These are phyloP conservation scores for Monomorium pharaonis DNA, from an alignment of 1,140 invertebrate species.

Conservation along the genomic window DNA sequence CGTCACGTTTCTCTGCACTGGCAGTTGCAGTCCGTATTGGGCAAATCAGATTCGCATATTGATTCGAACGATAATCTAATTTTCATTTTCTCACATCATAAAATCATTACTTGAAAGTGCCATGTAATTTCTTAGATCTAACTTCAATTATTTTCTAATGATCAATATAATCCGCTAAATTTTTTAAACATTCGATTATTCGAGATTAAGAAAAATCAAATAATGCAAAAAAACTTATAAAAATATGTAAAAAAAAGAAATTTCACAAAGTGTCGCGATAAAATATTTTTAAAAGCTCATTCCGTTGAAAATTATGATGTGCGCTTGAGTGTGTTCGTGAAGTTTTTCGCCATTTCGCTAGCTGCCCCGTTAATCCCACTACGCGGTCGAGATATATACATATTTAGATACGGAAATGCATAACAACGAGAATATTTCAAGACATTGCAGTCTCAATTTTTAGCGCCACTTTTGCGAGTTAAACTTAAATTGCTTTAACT, in stretches of 20 bases:
- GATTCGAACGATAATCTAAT: constrained; percentile 28
- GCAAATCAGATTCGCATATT: not conserved
- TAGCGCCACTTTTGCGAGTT: constrained; percentile 40
- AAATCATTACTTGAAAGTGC: not conserved
- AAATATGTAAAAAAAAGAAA: constrained; percentile 8
- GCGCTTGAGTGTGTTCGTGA: constrained; percentile 50
- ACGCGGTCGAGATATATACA: constrained; percentile 55
- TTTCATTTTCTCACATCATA: not conserved
- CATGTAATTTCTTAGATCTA: not conserved
- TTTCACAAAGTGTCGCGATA: constrained; percentile 11
- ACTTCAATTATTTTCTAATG: not conserved
- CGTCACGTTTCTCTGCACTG: constrained; percentile 15
- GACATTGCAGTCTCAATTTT: constrained; percentile 48
- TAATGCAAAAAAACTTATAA: not conserved
- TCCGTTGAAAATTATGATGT: constrained; percentile 35
- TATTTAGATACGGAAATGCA: constrained; percentile 72
- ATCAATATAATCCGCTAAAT: not conserved
- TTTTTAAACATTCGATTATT: not conserved
- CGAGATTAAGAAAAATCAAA: not conserved
- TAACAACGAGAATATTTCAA: constrained; percentile 68
- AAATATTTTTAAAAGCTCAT: constrained; percentile 51
- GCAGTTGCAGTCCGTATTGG: not conserved
- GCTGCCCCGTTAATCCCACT: constrained; percentile 63
- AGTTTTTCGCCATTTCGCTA: constrained; percentile 59
- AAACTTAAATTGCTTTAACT: constrained; percentile 56